Evolutionary conservation across 2,888 invertebrate genomes (phyloP), one percentile per base, ranked within the genome.

Genomic region (Magallana nippona): DNA sequence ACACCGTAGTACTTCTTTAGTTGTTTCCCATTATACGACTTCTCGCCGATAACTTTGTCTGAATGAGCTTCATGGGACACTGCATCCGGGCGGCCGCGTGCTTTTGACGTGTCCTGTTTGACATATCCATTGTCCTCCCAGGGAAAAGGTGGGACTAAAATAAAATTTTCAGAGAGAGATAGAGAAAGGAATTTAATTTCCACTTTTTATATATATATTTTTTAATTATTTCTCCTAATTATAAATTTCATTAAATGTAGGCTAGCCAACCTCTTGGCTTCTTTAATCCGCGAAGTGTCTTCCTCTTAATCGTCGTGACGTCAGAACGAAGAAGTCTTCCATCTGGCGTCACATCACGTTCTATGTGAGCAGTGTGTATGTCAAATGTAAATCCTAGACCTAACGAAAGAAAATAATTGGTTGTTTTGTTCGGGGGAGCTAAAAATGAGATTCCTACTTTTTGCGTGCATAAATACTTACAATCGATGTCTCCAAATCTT

Each of bases 341-440:
- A 71, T 88, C 87, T 15, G 83, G 78, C 1, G 87, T 87, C 19
- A 89, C 87, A 15, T 88, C 86, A 10, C 89, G 78, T 77, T 89
- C 89, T 62, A 87, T 84, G 62, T 89, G 89, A 17, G 88, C 89
- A 10, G 89, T 89, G 71, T 87, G 87, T 2, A 87, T 84, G 71
- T 89, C 89, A 83, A 87, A 89, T 62, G 88, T 79, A 78, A 89
- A 89, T 10, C 89, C 89, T 78, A 87, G 87, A 84, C 89, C 89
- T 89, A 63, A n/a, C 44, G 17, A 56, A n/a, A 2, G 13, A 55
- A 55, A 27, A 44, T 19, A 8, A 44, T 44, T 44, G 8, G 0
- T 8, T 8, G 44, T 0, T 8, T 44, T 44, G 44, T 8, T 44
- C 8, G 44, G 44, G 0, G 0, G 10, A 44, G 44, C 44, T 44